Evolutionary conservation across 2,797 vertebrate species (phyloP).

Genomic region (Tangara arthus): DNA sequence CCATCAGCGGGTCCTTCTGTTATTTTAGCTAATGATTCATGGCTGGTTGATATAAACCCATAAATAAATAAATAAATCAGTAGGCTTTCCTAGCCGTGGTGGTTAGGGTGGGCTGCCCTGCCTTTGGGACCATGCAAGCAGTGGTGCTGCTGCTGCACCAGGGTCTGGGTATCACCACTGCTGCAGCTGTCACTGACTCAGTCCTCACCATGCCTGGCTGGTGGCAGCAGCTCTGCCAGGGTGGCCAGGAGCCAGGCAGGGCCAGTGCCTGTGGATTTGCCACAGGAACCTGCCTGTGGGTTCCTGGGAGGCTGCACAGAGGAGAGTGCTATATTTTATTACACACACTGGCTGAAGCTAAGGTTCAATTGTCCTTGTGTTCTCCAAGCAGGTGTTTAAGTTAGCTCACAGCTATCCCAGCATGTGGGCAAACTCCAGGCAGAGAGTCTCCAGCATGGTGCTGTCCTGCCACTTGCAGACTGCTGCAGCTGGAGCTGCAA

Average conservation of each 20-base stretch:
- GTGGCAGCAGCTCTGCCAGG: background rate
- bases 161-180: background rate
- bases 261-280: background rate
- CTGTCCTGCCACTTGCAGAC: background rate
- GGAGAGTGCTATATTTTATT: background rate
- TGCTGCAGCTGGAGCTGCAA: background rate
- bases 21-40: background rate
- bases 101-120: background rate
- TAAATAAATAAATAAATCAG: background rate
- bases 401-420: background rate
- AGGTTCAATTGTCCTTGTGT: background rate
- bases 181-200: background rate
- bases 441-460: accelerated
- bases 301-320: background rate
- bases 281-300: background rate
- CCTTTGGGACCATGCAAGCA: background rate
- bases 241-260: background rate
- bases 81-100: background rate
- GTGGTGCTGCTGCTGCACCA: background rate
- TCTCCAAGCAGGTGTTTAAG: background rate
- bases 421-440: background rate
- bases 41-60: background rate
- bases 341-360: background rate
- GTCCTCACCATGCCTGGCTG: background rate
- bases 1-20: background rate